Base-by-base conservation (phyloP, 2,888 invertebrate genomes). In the Andrena bucephala region DNA sequence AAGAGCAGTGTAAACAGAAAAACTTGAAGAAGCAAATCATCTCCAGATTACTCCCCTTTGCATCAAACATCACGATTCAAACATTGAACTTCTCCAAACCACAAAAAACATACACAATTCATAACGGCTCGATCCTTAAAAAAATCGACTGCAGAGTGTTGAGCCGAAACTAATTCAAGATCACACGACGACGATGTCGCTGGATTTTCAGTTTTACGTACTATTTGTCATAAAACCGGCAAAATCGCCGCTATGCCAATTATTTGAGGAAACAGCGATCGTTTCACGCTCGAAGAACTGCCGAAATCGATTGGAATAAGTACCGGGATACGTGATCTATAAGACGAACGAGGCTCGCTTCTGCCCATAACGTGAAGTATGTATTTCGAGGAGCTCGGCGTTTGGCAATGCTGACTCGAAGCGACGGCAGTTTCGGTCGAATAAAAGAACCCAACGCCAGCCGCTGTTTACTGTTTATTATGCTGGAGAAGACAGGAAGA, bases 341-440 rank as follows among this genome's bases (percentile, higher is more conserved):
- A 24, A 50, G 57, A 68, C 2, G 24, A 33, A 78, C 72, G 71
- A 59, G 24, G 8, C 10, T 71, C 71, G 20, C 66, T 8, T 52
- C 50, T 62, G 66, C n/a, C 42, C 42, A n/a, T 72, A 81, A 81
- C 72, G 57, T 24, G 62, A 78, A 81, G 72, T 68, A 72, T 68
- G 72, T 63, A 72, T 72, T 57, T 72, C 62, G 62, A n/a, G 57
- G 24, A 27, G 50, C 36, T 52, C 20, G 2, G 52, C 52, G 48
- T 63, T 81, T 71, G 67, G 67, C 72, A 72, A 27, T 48, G 20
- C 29, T 16, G 50, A 27, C 20, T 54, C 52, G 27, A 20, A 62
- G 52, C 71, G 80, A 77, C 66, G 71, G 63, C 62, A 71, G 66
- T 80, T 66, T 33, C 42, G 50, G 16, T 57, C 50, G 63, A 31